phyloP scores from a whole-genome alignment of 2,113 vertebrate species.

The Halcyon malimbica region DNA sequence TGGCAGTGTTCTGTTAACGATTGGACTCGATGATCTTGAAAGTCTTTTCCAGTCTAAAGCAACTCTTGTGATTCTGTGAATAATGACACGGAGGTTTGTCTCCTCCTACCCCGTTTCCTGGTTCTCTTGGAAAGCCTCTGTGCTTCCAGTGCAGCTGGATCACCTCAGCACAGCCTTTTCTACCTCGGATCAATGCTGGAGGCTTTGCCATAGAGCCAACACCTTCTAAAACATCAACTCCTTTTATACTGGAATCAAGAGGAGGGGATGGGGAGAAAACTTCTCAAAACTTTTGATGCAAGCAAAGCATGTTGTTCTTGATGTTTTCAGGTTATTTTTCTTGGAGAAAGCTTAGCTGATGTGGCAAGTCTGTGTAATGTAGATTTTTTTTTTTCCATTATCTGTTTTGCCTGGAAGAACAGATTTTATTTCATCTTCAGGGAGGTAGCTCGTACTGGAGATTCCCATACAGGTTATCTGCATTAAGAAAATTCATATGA shows the following conservation, averaged over 20 bases:
- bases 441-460: background rate
- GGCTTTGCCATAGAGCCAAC: background rate
- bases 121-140: background rate
- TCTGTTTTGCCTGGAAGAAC: background rate
- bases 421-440: background rate
- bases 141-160: background rate
- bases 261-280: rapidly evolving
- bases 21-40: no score
- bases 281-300: background rate
- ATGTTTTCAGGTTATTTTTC: no score
- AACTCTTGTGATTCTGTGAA: background rate
- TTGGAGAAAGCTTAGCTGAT: background rate
- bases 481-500: background rate
- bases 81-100: background rate
- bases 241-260: background rate
- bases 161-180: background rate
- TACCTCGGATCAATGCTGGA: background rate
- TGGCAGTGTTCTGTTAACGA: no score
- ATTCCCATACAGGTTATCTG: background rate
- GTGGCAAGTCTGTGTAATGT: background rate
- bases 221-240: background rate
- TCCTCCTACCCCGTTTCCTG: background rate
- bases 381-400: background rate
- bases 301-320: background rate
- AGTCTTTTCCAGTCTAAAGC: no score